Evolutionary conservation across 2,888 invertebrate genomes (phyloP), one percentile per base, ranked within the genome.

Genomic region (Barypeithes pellucidus): DNA sequence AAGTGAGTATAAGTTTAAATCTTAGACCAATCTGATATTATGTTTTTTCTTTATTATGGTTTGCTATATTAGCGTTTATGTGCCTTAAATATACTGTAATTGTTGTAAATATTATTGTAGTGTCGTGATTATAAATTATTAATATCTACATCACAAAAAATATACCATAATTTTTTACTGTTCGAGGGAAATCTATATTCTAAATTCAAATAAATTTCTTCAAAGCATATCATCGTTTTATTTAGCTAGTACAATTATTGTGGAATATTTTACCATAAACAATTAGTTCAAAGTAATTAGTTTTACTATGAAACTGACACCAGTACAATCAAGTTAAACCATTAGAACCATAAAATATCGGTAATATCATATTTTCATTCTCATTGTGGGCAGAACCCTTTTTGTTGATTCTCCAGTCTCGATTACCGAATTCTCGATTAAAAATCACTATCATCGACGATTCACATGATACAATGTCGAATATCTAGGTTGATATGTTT

Each of bases 41-140:
- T 39, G 12, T 39, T 39, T 16, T 14, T 14, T 43, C 16, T 54
- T 54, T 54, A 22, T 54, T 54, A 54, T 54, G 16, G 33, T 60
- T 60, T 60, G 45, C 47, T 50, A 47, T 45, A 63, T 63, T 63
- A 63, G 63, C 50, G 33, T 47, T 63, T 62, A 63, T 63, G 63
- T 63, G 63, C 63, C 63, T 63, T 63, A 63, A 33, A 54, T 33
- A 54, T 54, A 54, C 54, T 54, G 33, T 54, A 54, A 22, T 54
- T 22, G 14, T 29, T 54, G 54, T 54, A 54, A 33, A 54, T 54
- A 54, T 33, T 54, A 33, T 9, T 14, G 54, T 54, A 54, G 33
- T 54, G 54, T 33, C 12, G 16, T 54, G 22, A 54, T 54, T 33
- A 54, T 54, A 54, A 54, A 54, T 54, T 54, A 33, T 54, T n/a